A percentile compares a stretch with the other conserved stretches of the same genome.
Conservation (phyloP, 2,888 invertebrate genomes). For the Oscheius sp. region DNA sequence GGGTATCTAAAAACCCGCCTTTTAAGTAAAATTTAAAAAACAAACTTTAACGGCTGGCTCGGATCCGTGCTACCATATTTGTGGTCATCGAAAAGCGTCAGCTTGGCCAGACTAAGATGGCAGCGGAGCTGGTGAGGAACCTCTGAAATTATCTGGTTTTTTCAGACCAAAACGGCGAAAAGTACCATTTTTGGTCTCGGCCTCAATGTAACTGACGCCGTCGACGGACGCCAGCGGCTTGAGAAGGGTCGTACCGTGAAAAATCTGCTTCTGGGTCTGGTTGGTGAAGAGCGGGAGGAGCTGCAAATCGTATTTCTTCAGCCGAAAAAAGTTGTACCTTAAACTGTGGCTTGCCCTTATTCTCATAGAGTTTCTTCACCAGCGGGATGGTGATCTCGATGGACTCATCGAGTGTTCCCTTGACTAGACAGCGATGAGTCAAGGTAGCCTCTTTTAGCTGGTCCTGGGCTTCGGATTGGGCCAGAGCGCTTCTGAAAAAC, state of each 20-base stretch:
- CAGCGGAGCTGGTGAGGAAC: conserved; percentile 34
- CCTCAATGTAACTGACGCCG: conserved; percentile 20
- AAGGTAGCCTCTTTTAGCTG: background rate
- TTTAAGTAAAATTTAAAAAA: background rate
- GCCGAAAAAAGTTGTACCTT: no score
- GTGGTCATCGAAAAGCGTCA: conserved; percentile 23
- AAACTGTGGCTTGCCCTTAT: background rate
- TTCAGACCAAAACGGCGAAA: background rate
- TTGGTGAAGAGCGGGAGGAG: background rate
- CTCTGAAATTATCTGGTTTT: conserved; percentile 9
- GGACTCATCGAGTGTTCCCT: background rate
- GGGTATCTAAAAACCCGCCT: background rate
- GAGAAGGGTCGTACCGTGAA: conserved; percentile 14
- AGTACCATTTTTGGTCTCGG: conserved; percentile 13
- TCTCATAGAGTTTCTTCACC: conserved; percentile 1
- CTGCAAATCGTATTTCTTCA: background rate
- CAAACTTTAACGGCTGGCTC: background rate
- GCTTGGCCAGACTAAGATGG: conserved; percentile 23
- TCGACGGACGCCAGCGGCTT: background rate
- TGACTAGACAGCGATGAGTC: conserved; percentile 27
- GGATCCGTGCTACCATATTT: conserved; percentile 17
- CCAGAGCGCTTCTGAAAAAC: conserved; percentile 23
- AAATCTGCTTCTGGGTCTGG: background rate
- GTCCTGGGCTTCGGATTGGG: conserved; percentile 29
- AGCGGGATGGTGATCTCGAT: conserved; percentile 31